Evolutionary conservation across 2,888 invertebrate species (phyloP), one percentile per base, ranked within the genome.

Genomic region (Pterostichus madidus): DNA sequence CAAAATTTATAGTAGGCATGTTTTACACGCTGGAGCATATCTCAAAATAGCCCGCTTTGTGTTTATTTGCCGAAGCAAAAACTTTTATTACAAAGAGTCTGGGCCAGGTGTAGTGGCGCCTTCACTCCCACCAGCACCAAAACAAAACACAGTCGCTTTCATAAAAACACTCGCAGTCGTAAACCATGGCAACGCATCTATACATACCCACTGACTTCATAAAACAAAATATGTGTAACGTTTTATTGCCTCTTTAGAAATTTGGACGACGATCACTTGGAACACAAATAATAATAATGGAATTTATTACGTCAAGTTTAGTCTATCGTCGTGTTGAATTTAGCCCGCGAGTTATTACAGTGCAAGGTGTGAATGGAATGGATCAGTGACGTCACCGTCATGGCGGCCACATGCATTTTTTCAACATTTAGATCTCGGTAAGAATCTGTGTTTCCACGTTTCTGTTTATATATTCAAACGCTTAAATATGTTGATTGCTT

Each of bases 171-270:
- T 39, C 39, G 11, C 44, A 44, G 68, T 71, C 68, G 68, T 71
- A 71, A 71, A 71, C 64, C 39, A 39, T n/a, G 64, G 24, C 64
- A n/a, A 71, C 68, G 39, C 68, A 64, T 80, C 64, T 61, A 35
- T 49, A 49, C 79, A 49, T 64, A 61, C 79, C 32, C 64, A 52
- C 80, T 17, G 68, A 52, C 49, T 80, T 46, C 80, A 64, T 80
- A 64, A 80, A 61, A 61, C 79, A 79, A 61, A 79, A 61, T 79
- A 79, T 61, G 61, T 79, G 61, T 64, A 80, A 39, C 59, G 52
- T 68, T 80, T 80, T 80, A 80, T 80, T 52, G 52, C 80, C 80
- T 64, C 61, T 68, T 61, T 39, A 78, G 68, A 46, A 52, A 52
- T 80, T 44, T 80, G 61, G 52, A 80, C 76, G 75, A 24, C 32